Evolutionary conservation across 2,113 vertebrate species (phyloP).

Genomic region (Amblyopsis rosae): DNA sequence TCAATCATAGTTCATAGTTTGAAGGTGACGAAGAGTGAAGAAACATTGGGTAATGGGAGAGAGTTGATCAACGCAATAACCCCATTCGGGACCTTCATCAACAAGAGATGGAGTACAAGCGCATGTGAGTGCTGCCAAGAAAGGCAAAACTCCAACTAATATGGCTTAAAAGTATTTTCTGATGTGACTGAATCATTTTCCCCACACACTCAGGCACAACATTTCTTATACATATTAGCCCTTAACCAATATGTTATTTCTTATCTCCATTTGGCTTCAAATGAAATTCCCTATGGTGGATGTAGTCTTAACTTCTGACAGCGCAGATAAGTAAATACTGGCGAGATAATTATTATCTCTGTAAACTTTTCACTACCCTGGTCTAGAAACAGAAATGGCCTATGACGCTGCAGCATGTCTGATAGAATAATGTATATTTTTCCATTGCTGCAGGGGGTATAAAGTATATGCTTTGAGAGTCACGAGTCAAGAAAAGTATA

Average conservation of each 20-base stretch:
- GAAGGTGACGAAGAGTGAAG: constrained; percentile 37
- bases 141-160: constrained; percentile 48
- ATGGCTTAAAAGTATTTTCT: constrained; percentile 28
- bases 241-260: constrained; percentile 35
- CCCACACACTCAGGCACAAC: constrained; percentile 29
- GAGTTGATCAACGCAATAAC: constrained; percentile 38
- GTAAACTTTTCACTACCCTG: constrained; percentile 31
- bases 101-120: constrained; percentile 26
- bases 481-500: constrained; percentile 33
- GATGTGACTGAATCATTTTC: constrained; percentile 35
- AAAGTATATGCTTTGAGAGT: constrained; percentile 11
- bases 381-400: constrained; percentile 48
- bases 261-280: constrained; percentile 37
- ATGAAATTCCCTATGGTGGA: constrained; percentile 22
- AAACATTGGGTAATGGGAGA: constrained; percentile 40
- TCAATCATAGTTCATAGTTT: constrained; percentile 58
- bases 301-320: constrained; percentile 45
- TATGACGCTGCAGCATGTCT: constrained; percentile 15
- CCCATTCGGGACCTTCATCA: constrained; percentile 45
- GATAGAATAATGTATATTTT: constrained; percentile 31
- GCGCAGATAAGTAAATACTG: constrained; percentile 38
- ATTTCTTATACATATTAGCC: constrained; percentile 37
- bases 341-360: constrained; percentile 38
- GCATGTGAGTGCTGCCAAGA: constrained; percentile 22
- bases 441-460: constrained; percentile 22